Evolutionary conservation across 2,797 vertebrate species (phyloP).

Genomic region (Hoplostethus atlanticus): DNA sequence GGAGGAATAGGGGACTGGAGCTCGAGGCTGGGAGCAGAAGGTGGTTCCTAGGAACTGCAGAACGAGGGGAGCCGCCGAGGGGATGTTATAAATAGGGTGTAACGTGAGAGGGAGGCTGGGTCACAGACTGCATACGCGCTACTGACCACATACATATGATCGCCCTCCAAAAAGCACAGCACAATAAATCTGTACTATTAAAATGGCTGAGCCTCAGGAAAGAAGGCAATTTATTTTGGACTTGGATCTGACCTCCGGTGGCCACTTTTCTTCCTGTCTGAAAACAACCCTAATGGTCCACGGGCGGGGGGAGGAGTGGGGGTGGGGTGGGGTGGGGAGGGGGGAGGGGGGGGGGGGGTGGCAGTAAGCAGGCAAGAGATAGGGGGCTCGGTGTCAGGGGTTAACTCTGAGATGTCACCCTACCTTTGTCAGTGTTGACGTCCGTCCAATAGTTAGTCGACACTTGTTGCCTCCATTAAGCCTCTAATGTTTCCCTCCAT

Average conservation of each 20-base stretch:
- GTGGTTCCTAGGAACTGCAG: conserved; percentile 92
- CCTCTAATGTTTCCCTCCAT: conserved; percentile 17
- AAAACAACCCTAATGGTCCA: conserved; percentile 55
- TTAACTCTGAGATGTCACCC: conserved; percentile 61
- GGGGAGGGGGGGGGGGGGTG: neutral
- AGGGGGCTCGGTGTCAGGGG: conserved; percentile 59
- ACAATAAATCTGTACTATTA: conserved; percentile 83
- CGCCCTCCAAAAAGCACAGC: conserved; percentile 88
- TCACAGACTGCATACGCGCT: conserved; percentile 87
- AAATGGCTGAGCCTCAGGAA: conserved; percentile 80
- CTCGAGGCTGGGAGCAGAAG: conserved; percentile 87
- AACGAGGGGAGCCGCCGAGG: conserved; percentile 89
- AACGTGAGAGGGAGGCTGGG: conserved; percentile 99
- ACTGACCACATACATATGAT: conserved; percentile 93
- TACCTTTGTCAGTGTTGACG: conserved; percentile 61
- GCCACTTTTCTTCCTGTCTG: conserved; percentile 52
- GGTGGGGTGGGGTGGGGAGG: conserved; percentile 24
- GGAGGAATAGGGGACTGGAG: conserved; percentile 77
- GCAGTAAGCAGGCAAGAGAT: neutral
- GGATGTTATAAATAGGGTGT: conserved; percentile 99
- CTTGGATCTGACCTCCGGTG: conserved; percentile 73
- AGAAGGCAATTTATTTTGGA: conserved; percentile 78
- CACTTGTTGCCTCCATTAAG: conserved; percentile 9
- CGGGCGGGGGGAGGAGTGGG: conserved; percentile 19
- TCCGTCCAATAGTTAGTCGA: conserved; percentile 44